Evolutionary conservation across 2,797 vertebrate species (phyloP).

Genomic region (Labroides dimidiatus): DNA sequence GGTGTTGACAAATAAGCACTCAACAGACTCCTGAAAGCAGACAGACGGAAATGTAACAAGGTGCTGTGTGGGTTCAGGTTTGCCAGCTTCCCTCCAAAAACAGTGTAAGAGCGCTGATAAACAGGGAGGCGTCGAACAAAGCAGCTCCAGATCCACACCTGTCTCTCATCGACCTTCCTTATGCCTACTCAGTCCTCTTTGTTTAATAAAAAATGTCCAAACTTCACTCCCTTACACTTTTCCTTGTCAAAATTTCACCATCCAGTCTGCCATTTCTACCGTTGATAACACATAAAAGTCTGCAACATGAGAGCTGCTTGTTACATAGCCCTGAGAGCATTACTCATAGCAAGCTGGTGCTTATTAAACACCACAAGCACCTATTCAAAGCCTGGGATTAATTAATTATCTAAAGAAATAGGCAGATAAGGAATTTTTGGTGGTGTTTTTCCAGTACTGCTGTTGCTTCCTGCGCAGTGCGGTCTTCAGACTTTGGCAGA

Average conservation of each 20-base stretch:
- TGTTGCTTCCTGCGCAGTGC: constrained; percentile 43
- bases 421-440: constrained; percentile 41
- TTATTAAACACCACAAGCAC: constrained; percentile 68
- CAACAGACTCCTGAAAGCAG: constrained; percentile 25
- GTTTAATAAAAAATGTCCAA: constrained; percentile 20
- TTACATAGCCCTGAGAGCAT: constrained; percentile 46
- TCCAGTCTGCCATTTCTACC: constrained; percentile 38
- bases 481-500: constrained; percentile 13
- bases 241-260: constrained; percentile 40
- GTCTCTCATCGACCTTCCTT: constrained; percentile 45
- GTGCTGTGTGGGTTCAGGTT: constrained; percentile 30
- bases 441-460: constrained; percentile 20
- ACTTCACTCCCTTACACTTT: constrained; percentile 5
- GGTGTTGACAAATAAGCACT: constrained; percentile 44
- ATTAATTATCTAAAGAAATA: constrained; percentile 59
- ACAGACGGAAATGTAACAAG: constrained; percentile 45
- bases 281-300: constrained; percentile 43
- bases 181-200: constrained; percentile 28
- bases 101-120: constrained; percentile 73
- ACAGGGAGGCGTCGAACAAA: constrained; percentile 69
- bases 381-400: constrained; percentile 45
- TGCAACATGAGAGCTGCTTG: constrained; percentile 51
- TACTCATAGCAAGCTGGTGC: constrained; percentile 70
- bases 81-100: constrained; percentile 60
- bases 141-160: constrained; percentile 59